These are phyloP conservation scores for Grapholita molesta DNA, from an alignment of 1,140 invertebrate species.

Conservation along the genomic window DNA sequence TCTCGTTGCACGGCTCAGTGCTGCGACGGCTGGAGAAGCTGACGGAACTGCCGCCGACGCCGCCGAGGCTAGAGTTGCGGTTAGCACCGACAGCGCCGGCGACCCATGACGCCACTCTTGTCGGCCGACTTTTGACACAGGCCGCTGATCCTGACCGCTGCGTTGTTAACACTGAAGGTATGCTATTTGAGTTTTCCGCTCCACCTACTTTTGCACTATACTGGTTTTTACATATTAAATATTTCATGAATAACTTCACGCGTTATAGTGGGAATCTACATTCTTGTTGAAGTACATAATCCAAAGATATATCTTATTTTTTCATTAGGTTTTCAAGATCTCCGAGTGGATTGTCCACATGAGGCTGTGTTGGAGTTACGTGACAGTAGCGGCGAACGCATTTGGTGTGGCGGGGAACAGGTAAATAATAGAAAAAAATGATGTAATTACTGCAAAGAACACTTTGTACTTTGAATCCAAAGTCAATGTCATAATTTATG, in stretches of 20 bases:
- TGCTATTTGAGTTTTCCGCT: not conserved
- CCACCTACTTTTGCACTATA: too few relatives aligned
- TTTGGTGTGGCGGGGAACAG: slow-evolving; percentile 66
- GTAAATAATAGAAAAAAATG: too few relatives aligned
- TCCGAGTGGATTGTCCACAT: slow-evolving; percentile 73
- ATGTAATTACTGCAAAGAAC: too few relatives aligned
- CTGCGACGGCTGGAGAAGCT: slow-evolving; percentile 81
- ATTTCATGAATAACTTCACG: too few relatives aligned
- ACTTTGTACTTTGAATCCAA: too few relatives aligned
- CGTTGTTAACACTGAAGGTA: slow-evolving; percentile 76
- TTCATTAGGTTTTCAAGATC: slow-evolving; percentile 75
- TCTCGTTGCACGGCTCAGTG: slow-evolving; percentile 81
- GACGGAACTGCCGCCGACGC: slow-evolving; percentile 75
- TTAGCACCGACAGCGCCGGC: slow-evolving; percentile 50
- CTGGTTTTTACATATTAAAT: too few relatives aligned
- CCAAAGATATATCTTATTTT: not conserved
- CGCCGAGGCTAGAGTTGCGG: slow-evolving; percentile 53
- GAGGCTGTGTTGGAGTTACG: slow-evolving; percentile 61
- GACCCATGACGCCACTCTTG: slow-evolving; percentile 34
- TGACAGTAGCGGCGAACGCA: slow-evolving; percentile 54
- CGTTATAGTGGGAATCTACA: too few relatives aligned
- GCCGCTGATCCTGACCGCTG: slow-evolving; percentile 79
- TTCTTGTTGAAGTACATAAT: too few relatives aligned
- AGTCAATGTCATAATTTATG: too few relatives aligned
- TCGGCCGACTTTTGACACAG: slow-evolving; percentile 70